A percentile compares a stretch with the other conserved stretches of the same genome.
phyloP scores from a whole-genome alignment of 2,113 vertebrate genomes.

The Tautogolabrus adspersus region DNA sequence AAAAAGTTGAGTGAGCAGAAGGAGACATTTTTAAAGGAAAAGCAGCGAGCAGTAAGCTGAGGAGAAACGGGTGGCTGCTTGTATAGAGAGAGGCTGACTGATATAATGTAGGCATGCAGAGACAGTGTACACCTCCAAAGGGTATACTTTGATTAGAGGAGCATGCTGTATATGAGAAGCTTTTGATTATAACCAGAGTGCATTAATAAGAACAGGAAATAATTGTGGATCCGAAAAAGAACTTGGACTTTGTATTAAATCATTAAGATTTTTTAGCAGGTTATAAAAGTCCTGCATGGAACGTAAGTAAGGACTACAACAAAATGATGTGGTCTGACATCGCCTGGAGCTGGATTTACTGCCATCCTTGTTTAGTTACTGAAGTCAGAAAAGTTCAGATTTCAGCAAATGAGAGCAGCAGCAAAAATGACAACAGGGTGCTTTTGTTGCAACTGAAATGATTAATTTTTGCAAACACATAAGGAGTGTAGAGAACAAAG shows the following conservation, averaged over 20 bases:
- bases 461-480: too few relatives aligned
- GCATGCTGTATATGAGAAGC: neutral
- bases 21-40: constrained; percentile 11
- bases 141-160: constrained; percentile 1
- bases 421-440: neutral
- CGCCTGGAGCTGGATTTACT: neutral
- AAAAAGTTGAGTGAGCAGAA: constrained; percentile 17
- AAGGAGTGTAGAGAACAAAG: too few relatives aligned
- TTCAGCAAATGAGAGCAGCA: neutral
- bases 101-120: neutral
- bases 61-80: neutral
- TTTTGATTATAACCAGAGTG: constrained; percentile 2
- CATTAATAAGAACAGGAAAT: neutral
- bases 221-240: neutral
- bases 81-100: constrained; percentile 2
- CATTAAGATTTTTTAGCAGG: neutral
- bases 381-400: neutral
- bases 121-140: neutral
- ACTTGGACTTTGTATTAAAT: neutral
- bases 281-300: neutral
- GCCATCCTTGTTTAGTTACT: neutral
- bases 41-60: neutral
- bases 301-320: neutral
- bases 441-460: too few relatives aligned
- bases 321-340: neutral